Evolutionary conservation across 1,140 invertebrate species (phyloP), one percentile per base, ranked within the genome.

Genomic region (Theocolax elegans): DNA sequence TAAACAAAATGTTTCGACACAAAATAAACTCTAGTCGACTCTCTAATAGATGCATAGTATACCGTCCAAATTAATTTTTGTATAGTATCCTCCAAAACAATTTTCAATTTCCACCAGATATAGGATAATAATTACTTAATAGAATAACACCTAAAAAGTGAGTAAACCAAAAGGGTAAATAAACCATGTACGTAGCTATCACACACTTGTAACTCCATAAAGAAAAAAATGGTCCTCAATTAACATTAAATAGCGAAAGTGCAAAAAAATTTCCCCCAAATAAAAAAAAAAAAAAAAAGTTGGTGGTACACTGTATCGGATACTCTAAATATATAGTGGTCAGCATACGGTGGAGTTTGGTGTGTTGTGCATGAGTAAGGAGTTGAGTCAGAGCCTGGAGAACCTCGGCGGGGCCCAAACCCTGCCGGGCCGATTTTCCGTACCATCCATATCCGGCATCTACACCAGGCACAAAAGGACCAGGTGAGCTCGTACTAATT

Each of bases 381-480:
- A 86, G 84, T 86, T 87, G 83, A 87, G 87, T 86, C 85, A 86
- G 79, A 87, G 86, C 81, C 84, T 87, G 80, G 86, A 87, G 81
- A 87, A 87, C 80, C 86, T 87, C 84, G 87, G 84, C 71, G 86
- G 86, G 84, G 85, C 85, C 54, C 86, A 88, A 78, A 87, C 86
- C 85, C 84, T 87, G 79, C 84, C 85, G 81, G 84, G 84, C 74
- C 86, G 87, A 75, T 86, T 87, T 75, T 86, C 85, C 62, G 84
- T 86, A 74, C 83, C 85, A 48, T 86, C 85, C 80, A 86, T 87
- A 81, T 87, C 86, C 79, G 86, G 86, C 79, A 87, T 88, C 83
- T 85, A 88, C 86, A 87, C 85, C 77, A 86, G 87, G 78, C 87
- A 88, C 75, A 88, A 88, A 77, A 83, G 88, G 74, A 88, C 86